phyloP scores from a whole-genome alignment of 2,113 vertebrate genomes.

The Pandion haliaetus region DNA sequence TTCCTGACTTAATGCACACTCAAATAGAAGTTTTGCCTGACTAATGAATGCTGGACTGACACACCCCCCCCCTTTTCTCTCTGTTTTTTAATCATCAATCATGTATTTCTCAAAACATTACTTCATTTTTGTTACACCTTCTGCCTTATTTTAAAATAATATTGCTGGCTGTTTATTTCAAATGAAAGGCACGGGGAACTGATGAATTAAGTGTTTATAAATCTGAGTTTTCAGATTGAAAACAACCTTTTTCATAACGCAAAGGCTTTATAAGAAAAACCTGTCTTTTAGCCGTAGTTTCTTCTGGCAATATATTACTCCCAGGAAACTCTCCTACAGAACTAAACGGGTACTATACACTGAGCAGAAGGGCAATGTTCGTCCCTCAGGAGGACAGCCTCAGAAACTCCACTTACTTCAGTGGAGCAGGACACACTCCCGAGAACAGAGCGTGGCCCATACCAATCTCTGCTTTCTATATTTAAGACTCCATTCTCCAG shows the following conservation, averaged over 20 bases:
- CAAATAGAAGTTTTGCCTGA: conserved; percentile 52
- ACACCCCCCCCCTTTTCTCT: background rate
- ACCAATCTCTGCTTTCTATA: background rate
- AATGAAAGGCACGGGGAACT: background rate
- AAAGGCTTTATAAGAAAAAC: conserved; percentile 40
- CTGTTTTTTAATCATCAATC: conserved; percentile 68
- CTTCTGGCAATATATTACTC: background rate
- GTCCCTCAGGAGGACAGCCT: background rate
- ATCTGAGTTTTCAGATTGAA: conserved; percentile 23
- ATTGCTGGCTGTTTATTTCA: conserved; percentile 53
- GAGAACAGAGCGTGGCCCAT: background rate
- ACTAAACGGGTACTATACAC: background rate
- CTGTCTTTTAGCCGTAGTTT: background rate
- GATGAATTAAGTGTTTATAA: conserved; percentile 60
- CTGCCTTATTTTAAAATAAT: conserved; percentile 64
- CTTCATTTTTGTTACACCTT: conserved; percentile 65
- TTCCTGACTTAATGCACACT: conserved; percentile 30
- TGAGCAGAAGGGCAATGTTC: background rate
- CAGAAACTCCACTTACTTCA: background rate
- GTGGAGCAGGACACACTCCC: background rate
- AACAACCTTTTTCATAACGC: conserved; percentile 6
- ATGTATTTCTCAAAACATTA: conserved; percentile 64
- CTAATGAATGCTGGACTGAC: conserved; percentile 42
- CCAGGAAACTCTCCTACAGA: background rate
- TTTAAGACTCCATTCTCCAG: background rate